Base-by-base conservation (phyloP, 2,888 invertebrate species). In the Saturnia japonica region DNA sequence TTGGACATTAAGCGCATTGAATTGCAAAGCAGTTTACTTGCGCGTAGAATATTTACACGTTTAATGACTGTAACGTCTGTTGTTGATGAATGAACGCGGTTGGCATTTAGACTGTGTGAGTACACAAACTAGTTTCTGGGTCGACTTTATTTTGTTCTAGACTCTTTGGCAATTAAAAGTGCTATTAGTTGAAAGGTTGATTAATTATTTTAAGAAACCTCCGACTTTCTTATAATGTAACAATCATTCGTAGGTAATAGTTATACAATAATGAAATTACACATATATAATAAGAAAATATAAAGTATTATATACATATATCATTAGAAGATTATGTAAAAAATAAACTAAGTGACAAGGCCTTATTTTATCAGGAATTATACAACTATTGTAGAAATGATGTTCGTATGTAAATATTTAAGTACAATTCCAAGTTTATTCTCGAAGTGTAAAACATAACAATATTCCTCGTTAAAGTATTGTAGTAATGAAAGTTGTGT, bases 31-130 rank as follows among this genome's bases (percentile, higher is more conserved):
- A 85, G 85, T 84, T 85, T 83, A 86, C 82, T 82, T 79, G 84
- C 80, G 78, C 83, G 84, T 87, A 89, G 90, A 90, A 91, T 91
- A 91, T 91, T 91, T 90, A 91, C 87, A 84, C 83, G 82, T 82
- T 80, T 85, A 89, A 88, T 88, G 87, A 83, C 84, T 88, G 85
- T 85, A 84, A 88, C 86, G 83, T 82, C 78, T 79, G 74, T 78
- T 86, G 84, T 85, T 86, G 82, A 86, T 79, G 83, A 84, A 82
- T 82, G 82, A 80, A 82, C 80, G 82, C 78, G 81, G 84, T 83
- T 89, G 88, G 81, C 85, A 87, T 89, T 88, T 88, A 85, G 78
- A 78, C 78, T 73, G 78, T 82, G 82, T 84, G 82, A 83, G 85
- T 87, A 87, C 79, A 74, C 75, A 81, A 85, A 85, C 85, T 72